Percentiles rank a stretch among this genome's conserved stretches.
Evolutionary conservation across 53 echinoderm and acorn worm genomes (phyloP).

Genomic region (Patiria pectinifera): DNA sequence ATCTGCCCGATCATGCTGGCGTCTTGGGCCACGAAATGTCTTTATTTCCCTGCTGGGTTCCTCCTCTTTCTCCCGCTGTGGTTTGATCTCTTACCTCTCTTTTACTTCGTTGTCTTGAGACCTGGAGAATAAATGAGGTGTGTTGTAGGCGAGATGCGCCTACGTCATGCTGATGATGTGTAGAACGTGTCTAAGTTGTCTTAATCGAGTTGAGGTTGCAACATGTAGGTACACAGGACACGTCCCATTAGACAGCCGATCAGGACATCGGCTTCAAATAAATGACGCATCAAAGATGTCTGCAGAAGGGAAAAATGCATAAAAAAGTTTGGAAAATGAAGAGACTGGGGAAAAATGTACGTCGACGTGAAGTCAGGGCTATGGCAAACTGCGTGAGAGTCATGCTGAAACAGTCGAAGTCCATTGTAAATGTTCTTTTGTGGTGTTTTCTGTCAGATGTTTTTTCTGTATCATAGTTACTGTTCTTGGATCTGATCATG

Average conservation of each 20-base stretch:
- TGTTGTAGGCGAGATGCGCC: neutral
- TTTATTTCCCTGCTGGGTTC: neutral
- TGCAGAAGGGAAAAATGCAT: too few species aligned
- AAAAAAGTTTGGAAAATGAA: too few species aligned
- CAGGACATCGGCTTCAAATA: neutral
- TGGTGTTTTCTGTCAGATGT: too few species aligned
- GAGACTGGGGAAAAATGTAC: too few species aligned
- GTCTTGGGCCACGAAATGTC: neutral
- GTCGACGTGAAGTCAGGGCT: too few species aligned
- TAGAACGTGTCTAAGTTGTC: slow-evolving; percentile 19
- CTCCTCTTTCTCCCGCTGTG: neutral
- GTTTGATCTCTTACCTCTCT: neutral
- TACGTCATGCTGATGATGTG: slow-evolving; percentile 2
- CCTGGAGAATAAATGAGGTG: slow-evolving; percentile 12
- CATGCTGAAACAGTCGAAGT: too few species aligned
- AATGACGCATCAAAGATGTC: neutral
- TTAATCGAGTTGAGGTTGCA: slow-evolving; percentile 1
- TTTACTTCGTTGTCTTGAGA: neutral
- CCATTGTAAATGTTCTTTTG: too few species aligned
- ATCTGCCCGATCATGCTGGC: neutral
- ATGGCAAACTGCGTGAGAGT: too few species aligned
- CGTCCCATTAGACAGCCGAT: slow-evolving; percentile 16
- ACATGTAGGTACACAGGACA: slow-evolving; percentile 13
- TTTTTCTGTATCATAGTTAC: too few species aligned
- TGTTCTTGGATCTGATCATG: too few species aligned